A percentile compares a stretch with the other conserved stretches of the same genome.
Conservation (phyloP, 2,113 vertebrate genomes). For the Notarius lentiginosus region DNA sequence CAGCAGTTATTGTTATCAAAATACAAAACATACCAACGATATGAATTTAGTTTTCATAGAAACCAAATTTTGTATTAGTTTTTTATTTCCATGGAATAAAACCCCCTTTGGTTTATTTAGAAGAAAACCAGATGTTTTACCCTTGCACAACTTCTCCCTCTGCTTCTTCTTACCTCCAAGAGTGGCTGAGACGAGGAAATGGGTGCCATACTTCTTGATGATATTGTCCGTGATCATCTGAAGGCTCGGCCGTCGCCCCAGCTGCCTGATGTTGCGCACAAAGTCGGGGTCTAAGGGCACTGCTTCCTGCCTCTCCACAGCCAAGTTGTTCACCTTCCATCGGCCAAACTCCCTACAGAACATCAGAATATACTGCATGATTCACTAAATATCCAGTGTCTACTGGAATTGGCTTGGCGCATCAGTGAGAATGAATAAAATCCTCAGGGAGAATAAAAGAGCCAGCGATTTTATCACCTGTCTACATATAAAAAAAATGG, state of each 20-base stretch:
- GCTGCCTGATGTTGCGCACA: conserved; percentile 72
- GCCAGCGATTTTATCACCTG: not conserved
- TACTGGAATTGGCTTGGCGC: not conserved
- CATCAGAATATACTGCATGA: not conserved
- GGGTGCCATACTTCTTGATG: conserved; percentile 81
- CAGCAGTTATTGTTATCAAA: too few relatives aligned
- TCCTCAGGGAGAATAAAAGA: not conserved
- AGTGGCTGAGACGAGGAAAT: conserved; percentile 75
- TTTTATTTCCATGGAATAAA: too few relatives aligned
- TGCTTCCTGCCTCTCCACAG: conserved; percentile 71
- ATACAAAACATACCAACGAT: too few relatives aligned
- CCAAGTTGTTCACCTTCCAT: conserved; percentile 83
- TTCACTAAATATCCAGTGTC: not conserved
- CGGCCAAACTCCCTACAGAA: conserved; percentile 77
- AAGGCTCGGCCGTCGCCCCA: conserved; percentile 75
- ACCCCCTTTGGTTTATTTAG: not conserved
- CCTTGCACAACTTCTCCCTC: not conserved
- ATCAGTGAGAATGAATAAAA: not conserved
- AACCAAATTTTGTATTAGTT: too few relatives aligned
- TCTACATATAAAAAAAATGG: not conserved
- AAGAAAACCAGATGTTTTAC: not conserved
- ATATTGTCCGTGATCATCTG: conserved; percentile 76
- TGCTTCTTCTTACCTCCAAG: conserved; percentile 72
- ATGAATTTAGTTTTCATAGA: too few relatives aligned
- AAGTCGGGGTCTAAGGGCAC: conserved; percentile 78